Evolutionary conservation across 2,113 vertebrate species (phyloP).

Genomic region (Anarrhichthys ocellatus): DNA sequence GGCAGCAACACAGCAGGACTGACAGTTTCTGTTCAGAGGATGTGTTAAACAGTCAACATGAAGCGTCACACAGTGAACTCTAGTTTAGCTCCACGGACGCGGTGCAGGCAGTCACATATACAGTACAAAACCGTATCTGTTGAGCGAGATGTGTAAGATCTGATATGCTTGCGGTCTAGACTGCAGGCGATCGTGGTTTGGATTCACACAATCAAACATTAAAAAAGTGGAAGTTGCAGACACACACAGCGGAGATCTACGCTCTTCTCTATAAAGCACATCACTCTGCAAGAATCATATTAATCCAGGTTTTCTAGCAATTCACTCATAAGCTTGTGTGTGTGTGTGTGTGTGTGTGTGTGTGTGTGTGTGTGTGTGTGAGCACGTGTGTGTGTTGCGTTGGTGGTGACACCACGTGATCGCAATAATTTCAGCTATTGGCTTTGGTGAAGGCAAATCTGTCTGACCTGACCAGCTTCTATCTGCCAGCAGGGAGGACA

Average conservation of each 20-base stretch:
- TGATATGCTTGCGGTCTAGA: no score
- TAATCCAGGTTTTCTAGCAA: constrained; percentile 37
- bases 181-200: no score
- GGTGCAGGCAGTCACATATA: no score
- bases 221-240: background rate
- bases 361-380: constrained; percentile 15
- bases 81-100: no score
- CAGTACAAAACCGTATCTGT: no score
- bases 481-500: background rate
- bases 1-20: background rate
- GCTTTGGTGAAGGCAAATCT: constrained; percentile 42
- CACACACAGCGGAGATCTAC: background rate
- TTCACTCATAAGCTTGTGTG: constrained; percentile 1
- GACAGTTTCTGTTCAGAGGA: background rate
- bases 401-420: constrained; percentile 15
- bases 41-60: background rate
- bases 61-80: background rate
- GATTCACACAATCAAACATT: background rate
- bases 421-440: constrained; percentile 8
- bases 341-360: constrained; percentile 17
- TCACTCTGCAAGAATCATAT: background rate
- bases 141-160: no score
- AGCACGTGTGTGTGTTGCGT: background rate
- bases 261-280: background rate
- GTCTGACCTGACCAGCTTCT: constrained; percentile 10